phyloP scores from a whole-genome alignment of 2,113 vertebrate species.

The Chinchilla lanigera region DNA sequence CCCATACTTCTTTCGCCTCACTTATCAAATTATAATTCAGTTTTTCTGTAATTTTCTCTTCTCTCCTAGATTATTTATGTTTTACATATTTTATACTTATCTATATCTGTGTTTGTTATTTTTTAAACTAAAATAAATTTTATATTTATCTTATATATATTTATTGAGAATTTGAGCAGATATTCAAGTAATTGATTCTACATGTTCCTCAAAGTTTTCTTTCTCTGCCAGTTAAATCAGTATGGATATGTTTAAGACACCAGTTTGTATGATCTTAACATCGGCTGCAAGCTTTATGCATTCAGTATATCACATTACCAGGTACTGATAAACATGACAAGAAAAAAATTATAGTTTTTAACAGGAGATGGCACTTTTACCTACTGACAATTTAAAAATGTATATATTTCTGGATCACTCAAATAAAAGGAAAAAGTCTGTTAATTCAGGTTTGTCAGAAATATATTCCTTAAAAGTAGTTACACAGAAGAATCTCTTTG shows the following conservation, averaged over 20 bases:
- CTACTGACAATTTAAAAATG: not conserved
- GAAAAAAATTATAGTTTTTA: not conserved
- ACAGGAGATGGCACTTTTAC: not conserved
- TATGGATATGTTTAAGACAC: not conserved
- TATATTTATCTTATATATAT: not conserved
- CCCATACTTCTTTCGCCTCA: not conserved
- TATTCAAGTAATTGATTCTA: not conserved
- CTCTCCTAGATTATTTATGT: not conserved
- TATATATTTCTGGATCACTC: not conserved
- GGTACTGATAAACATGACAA: not conserved
- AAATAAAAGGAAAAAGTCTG: not conserved
- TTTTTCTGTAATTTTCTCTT: not conserved
- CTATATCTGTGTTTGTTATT: not conserved
- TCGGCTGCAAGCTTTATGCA: not conserved
- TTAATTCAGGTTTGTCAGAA: not conserved
- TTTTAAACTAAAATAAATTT: not conserved
- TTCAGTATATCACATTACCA: not conserved
- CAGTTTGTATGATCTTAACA: not conserved
- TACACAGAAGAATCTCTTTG: not conserved
- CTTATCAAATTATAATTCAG: not conserved
- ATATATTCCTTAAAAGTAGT: not conserved
- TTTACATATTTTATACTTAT: not conserved
- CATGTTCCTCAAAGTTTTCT: not conserved
- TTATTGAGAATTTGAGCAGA: not conserved
- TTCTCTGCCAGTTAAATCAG: not conserved